These are phyloP conservation scores for Onychomys torridus DNA, from an alignment of 2,797 vertebrate species.

Conservation along the genomic window DNA sequence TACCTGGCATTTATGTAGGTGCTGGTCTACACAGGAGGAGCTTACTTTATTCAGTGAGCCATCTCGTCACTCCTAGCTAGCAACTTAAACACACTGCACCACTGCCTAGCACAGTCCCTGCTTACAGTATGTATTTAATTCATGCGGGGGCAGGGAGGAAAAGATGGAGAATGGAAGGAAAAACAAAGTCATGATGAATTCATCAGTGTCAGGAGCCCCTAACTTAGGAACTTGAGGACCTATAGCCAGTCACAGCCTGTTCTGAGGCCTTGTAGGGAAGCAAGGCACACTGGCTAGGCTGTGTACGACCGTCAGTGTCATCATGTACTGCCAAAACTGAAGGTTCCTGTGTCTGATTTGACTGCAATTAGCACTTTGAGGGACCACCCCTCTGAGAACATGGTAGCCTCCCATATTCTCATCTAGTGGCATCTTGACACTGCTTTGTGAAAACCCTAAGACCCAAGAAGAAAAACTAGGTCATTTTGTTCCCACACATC, in stretches of 20 bases:
- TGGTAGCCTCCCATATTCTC: neutral
- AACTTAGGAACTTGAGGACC: neutral
- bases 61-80: neutral
- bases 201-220: neutral
- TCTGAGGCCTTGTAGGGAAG: neutral
- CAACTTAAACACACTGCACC: neutral
- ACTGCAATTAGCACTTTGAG: neutral
- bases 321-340: neutral
- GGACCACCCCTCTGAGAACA: neutral
- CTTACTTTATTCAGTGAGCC: neutral
- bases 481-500: neutral
- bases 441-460: neutral
- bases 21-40: neutral
- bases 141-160: neutral
- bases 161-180: neutral
- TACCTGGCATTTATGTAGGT: no score
- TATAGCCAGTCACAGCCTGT: neutral
- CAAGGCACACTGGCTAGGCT: neutral
- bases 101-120: rapidly evolving
- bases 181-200: neutral
- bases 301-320: rapidly evolving
- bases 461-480: neutral
- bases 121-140: neutral
- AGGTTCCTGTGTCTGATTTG: neutral
- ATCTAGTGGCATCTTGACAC: neutral